Conservation (phyloP, 2,113 vertebrate genomes). For the Heterotis niloticus region DNA sequence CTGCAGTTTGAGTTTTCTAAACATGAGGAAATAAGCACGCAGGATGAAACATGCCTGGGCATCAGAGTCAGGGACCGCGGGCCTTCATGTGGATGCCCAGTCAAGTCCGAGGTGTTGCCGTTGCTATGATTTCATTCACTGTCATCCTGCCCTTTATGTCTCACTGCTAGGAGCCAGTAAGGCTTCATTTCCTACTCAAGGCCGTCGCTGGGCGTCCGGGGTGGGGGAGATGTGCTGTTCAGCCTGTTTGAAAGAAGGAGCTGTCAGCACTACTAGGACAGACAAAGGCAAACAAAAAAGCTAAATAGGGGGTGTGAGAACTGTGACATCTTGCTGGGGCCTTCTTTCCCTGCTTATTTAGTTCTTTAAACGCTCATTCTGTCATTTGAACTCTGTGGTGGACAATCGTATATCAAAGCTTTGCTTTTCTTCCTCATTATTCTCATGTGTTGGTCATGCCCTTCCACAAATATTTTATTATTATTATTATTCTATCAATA, state of each 20-base stretch:
- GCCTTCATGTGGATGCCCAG: too few species aligned
- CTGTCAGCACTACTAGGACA: not conserved
- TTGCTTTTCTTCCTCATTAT: too few species aligned
- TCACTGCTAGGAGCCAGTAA: not conserved
- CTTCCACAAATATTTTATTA: too few species aligned
- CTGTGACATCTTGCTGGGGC: too few species aligned
- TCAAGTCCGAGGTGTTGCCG: too few species aligned
- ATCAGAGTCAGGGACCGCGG: not conserved
- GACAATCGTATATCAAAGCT: not conserved
- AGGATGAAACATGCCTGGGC: not conserved
- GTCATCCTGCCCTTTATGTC: not conserved
- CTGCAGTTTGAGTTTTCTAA: too few species aligned
- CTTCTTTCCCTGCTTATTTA: not conserved
- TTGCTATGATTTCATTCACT: not conserved
- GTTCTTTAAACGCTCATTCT: not conserved
- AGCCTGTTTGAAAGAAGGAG: not conserved
- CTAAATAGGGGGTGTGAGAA: constrained; percentile 4
- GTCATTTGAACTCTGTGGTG: not conserved
- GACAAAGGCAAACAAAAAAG: constrained; percentile 11
- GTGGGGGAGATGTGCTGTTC: not conserved
- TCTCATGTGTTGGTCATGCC: too few species aligned
- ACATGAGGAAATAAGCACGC: too few species aligned
- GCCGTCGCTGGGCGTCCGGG: not conserved
- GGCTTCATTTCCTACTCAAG: not conserved
- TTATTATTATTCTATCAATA: too few species aligned